A percentile compares a stretch with the other conserved stretches of the same genome.
Evolutionary conservation across 2,797 vertebrate genomes (phyloP).

Genomic region (Anguilla anguilla): DNA sequence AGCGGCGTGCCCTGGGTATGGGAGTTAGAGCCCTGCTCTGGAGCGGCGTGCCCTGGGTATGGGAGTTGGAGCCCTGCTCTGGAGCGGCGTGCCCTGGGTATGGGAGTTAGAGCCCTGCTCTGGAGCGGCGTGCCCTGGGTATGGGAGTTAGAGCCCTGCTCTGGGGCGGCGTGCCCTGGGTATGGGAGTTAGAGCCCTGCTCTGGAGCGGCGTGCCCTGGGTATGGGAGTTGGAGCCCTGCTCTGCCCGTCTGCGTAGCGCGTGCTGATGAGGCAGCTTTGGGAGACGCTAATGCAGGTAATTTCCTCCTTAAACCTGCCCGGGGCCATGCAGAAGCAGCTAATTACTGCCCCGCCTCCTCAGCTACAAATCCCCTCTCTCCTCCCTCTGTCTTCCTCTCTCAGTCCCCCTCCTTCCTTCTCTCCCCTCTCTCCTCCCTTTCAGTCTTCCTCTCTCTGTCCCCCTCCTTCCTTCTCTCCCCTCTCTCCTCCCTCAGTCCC

Average conservation of each 20-base stretch:
- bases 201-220: no score
- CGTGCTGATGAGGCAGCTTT: constrained; percentile 36
- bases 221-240: constrained; percentile 33
- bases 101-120: constrained; percentile 35
- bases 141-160: constrained; percentile 34
- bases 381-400: background rate
- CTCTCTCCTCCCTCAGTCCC: no score
- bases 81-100: background rate
- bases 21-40: constrained; percentile 34
- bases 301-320: constrained; percentile 43
- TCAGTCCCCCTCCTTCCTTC: background rate
- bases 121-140: background rate
- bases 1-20: background rate
- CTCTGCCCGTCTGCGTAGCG: constrained; percentile 28
- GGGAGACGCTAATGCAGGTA: constrained; percentile 45
- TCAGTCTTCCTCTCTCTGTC: no score
- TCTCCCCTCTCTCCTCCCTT: background rate
- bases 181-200: constrained; percentile 34
- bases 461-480: no score
- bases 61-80: constrained; percentile 34
- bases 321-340: constrained; percentile 42
- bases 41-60: background rate
- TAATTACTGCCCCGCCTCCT: constrained; percentile 38
- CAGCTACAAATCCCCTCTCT: background rate
- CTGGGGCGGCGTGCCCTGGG: background rate